Percentiles rank a stretch among this genome's conserved stretches.
phyloP scores from a whole-genome alignment of 1,140 invertebrate genomes.

The Papilio dardanus region DNA sequence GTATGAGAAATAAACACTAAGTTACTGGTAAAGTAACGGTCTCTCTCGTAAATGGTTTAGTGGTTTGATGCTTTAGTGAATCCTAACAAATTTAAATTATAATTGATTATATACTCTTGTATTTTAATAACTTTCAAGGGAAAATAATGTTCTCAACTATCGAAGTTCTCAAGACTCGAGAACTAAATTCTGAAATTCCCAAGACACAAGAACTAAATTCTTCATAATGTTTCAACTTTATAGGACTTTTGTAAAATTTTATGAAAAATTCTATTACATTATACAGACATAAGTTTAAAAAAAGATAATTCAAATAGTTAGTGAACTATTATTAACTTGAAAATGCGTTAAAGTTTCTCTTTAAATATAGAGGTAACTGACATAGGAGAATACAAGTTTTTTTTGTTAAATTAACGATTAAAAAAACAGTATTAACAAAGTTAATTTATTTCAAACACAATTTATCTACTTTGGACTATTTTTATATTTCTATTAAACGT shows the following conservation, averaged over 20 bases:
- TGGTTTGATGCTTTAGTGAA: too few relatives aligned
- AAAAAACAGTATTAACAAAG: too few relatives aligned
- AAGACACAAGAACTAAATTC: neutral
- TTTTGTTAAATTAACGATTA: too few relatives aligned
- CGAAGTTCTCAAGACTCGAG: neutral
- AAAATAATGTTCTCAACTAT: neutral
- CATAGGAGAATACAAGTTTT: too few relatives aligned
- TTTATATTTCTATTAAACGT: too few relatives aligned
- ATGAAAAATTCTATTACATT: neutral
- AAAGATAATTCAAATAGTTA: neutral
- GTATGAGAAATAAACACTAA: too few relatives aligned
- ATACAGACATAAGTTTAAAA: neutral
- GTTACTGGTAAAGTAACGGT: too few relatives aligned
- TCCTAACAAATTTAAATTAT: neutral
- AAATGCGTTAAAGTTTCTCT: neutral
- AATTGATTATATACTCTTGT: neutral
- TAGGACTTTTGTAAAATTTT: neutral
- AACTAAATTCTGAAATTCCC: neutral
- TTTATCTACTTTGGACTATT: too few relatives aligned
- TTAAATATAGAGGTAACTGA: too few relatives aligned
- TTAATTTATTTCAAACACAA: too few relatives aligned
- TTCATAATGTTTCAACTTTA: neutral
- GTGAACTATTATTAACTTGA: neutral
- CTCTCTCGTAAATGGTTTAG: too few relatives aligned
- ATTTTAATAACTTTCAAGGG: neutral